Conservation (phyloP, 2,797 vertebrate species). For the Poecile montanus region DNA sequence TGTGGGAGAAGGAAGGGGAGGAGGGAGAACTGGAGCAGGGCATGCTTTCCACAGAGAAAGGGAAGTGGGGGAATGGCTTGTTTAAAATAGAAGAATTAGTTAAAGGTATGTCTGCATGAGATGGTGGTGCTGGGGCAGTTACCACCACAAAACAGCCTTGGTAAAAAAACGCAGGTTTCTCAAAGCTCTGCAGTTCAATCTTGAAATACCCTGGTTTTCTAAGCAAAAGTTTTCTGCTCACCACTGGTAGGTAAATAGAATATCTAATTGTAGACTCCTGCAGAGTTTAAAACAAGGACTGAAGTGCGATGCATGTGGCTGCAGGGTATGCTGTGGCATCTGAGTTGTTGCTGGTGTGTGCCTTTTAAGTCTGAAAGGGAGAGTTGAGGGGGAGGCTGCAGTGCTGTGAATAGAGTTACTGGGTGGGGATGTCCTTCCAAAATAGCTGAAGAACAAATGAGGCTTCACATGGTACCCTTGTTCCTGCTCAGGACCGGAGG, state of each 20-base stretch:
- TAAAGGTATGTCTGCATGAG: not conserved
- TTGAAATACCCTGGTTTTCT: not conserved
- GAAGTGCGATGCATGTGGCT: not conserved
- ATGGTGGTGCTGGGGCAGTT: not conserved
- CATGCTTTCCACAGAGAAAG: not conserved
- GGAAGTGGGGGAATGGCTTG: not conserved
- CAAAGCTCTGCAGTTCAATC: not conserved
- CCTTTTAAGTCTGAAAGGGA: not conserved
- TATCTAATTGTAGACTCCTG: not conserved
- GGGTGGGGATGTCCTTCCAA: not conserved
- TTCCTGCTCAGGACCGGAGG: not conserved
- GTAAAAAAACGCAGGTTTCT: not conserved
- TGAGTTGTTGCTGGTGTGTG: not conserved
- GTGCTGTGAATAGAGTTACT: not conserved
- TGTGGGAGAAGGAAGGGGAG: not conserved
- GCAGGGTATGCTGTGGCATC: not conserved
- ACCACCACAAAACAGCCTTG: not conserved
- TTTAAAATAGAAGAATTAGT: not conserved
- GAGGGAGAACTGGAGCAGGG: not conserved
- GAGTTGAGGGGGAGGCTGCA: not conserved
- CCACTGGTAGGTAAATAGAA: not conserved
- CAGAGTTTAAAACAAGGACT: slow-evolving; percentile 13
- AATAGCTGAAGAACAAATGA: not conserved
- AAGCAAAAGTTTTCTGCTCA: not conserved
- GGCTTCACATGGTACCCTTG: not conserved